Evolutionary conservation across 1,140 invertebrate species (phyloP).

Genomic region (Callitettix versicolor): DNA sequence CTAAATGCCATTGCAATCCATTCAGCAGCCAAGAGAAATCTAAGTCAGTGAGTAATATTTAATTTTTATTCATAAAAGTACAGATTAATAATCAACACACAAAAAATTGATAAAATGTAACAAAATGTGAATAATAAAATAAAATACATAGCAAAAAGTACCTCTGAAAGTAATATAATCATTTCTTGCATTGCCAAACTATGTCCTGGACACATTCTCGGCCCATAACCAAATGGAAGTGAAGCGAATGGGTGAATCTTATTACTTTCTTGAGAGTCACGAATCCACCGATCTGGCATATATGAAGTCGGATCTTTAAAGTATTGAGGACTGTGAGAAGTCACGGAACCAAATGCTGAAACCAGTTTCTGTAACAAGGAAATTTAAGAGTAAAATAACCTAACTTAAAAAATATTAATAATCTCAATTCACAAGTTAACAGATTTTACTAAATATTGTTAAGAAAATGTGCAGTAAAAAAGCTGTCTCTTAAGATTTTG

Average conservation of each 20-base stretch:
- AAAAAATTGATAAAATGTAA: no score
- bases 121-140: no score
- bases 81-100: no score
- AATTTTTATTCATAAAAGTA: no score
- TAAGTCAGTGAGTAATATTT: no score
- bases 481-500: neutral
- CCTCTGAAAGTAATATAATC: neutral
- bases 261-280: conserved; percentile 29
- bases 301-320: conserved; percentile 35
- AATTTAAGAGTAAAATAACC: neutral
- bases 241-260: conserved; percentile 45
- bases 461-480: neutral
- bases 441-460: neutral
- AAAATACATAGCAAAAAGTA: no score
- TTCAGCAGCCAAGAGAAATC: no score
- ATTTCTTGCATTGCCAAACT: conserved; percentile 25
- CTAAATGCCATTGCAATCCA: no score
- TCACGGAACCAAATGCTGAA: conserved; percentile 35
- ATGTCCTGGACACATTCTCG: conserved; percentile 36
- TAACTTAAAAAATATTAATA: neutral
- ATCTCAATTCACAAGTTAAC: neutral
- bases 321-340: conserved; percentile 32
- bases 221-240: conserved; percentile 54
- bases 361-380: conserved; percentile 34
- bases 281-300: conserved; percentile 40